These are phyloP conservation scores for Anableps anableps DNA, from an alignment of 2,797 vertebrate genomes.

Conservation along the genomic window DNA sequence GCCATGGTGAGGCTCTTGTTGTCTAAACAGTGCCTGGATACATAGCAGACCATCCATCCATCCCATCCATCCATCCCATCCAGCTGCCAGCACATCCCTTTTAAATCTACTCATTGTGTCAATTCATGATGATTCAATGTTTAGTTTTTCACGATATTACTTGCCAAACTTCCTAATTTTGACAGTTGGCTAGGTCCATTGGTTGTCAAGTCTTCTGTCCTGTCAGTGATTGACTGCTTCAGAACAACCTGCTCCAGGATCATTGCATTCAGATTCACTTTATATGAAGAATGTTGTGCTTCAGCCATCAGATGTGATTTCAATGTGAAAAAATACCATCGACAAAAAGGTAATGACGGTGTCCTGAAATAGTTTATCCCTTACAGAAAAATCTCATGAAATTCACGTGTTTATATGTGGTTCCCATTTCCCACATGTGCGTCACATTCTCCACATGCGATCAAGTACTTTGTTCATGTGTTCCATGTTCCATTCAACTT, in stretches of 20 bases:
- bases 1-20: conserved; percentile 76
- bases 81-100: conserved; percentile 37
- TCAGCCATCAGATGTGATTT: conserved; percentile 31
- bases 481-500: no score
- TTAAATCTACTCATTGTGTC: conserved; percentile 38
- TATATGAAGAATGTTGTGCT: not conserved
- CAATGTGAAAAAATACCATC: conserved; percentile 23
- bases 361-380: conserved; percentile 32
- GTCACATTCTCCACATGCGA: no score
- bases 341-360: conserved; percentile 19
- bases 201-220: conserved; percentile 19
- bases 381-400: conserved; percentile 29
- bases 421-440: no score
- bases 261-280: not conserved
- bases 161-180: not conserved
- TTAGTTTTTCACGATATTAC: conserved; percentile 38
- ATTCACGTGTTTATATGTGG: no score
- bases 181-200: conserved; percentile 30
- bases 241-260: no score
- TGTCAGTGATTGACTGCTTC: conserved; percentile 26
- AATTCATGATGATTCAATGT: conserved; percentile 13
- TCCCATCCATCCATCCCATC: conserved; percentile 2
- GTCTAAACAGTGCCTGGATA: conserved; percentile 81
- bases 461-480: no score
- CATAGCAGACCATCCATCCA: conserved; percentile 67